Evolutionary conservation across 2,888 invertebrate species (phyloP).

Genomic region (Papilio elwesi): DNA sequence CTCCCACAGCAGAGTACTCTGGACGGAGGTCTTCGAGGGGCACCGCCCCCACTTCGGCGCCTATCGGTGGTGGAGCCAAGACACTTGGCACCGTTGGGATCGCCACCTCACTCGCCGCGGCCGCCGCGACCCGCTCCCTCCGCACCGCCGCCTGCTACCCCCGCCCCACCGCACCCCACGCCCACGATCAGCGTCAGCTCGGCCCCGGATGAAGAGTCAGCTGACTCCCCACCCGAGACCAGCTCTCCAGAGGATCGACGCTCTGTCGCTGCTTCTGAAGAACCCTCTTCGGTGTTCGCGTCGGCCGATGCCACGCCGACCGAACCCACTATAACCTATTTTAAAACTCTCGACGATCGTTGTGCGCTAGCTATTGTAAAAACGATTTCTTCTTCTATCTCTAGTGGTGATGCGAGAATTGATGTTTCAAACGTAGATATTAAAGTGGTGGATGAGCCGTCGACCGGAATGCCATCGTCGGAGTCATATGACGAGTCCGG

Average conservation of each 20-base stretch:
- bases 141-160: slow-evolving; percentile 62
- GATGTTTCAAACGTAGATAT: slow-evolving; percentile 54
- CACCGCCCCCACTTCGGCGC: slow-evolving; percentile 74
- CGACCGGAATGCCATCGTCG: slow-evolving; percentile 44
- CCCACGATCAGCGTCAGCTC: slow-evolving; percentile 90
- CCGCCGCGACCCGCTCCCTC: slow-evolving; percentile 65
- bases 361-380: slow-evolving; percentile 45
- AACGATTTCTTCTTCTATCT: slow-evolving; percentile 46
- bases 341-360: slow-evolving; percentile 50
- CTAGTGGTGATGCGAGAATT: slow-evolving; percentile 51
- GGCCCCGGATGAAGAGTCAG: slow-evolving; percentile 85
- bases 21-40: slow-evolving; percentile 85
- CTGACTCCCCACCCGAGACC: slow-evolving; percentile 60
- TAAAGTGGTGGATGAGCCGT: slow-evolving; percentile 47
- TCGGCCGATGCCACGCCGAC: slow-evolving; percentile 75
- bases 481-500: slow-evolving; percentile 55
- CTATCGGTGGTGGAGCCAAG: slow-evolving; percentile 83
- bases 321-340: slow-evolving; percentile 53
- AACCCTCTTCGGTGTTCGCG: slow-evolving; percentile 77
- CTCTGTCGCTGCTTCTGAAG: slow-evolving; percentile 71
- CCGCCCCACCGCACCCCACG: slow-evolving; percentile 68
- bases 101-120: slow-evolving; percentile 73
- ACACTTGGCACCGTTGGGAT: slow-evolving; percentile 83
- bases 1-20: slow-evolving; percentile 88
- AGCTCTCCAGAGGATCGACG: slow-evolving; percentile 69